Conservation (phyloP, 1,140 invertebrate genomes). For the Apocrypta bakeri region DNA sequence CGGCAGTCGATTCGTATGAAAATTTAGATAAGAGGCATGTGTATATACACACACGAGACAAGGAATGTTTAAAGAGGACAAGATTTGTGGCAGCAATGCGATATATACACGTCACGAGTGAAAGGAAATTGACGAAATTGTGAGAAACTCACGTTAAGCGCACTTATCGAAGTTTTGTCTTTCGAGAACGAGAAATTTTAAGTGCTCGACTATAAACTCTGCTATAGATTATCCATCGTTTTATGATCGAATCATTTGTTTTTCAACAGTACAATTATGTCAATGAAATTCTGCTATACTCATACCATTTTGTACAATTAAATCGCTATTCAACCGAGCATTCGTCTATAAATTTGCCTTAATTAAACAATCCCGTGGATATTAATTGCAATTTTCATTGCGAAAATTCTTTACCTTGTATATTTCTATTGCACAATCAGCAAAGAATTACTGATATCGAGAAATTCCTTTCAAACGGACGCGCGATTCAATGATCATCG, state of each 20-base stretch:
- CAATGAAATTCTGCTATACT: not conserved
- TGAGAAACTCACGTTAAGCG: slow-evolving; percentile 6
- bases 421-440: not conserved
- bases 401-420: not conserved
- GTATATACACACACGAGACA: not conserved
- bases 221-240: not conserved
- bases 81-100: not conserved
- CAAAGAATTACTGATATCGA: not conserved
- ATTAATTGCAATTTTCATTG: not conserved
- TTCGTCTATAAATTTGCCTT: not conserved
- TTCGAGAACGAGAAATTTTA: slow-evolving; percentile 1
- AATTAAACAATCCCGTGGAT: not conserved
- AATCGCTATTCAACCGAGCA: not conserved
- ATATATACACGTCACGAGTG: not conserved
- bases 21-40: not conserved
- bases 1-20: not conserved
- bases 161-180: not conserved
- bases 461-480: not conserved
- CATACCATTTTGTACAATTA: not conserved
- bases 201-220: not conserved
- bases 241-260: not conserved
- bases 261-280: not conserved
- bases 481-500: not conserved
- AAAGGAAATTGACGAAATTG: slow-evolving; percentile 18
- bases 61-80: not conserved